A percentile compares a stretch with the other conserved stretches of the same genome.
Conservation (phyloP, 1,140 invertebrate genomes). For the Lasioglossum baleicum region DNA sequence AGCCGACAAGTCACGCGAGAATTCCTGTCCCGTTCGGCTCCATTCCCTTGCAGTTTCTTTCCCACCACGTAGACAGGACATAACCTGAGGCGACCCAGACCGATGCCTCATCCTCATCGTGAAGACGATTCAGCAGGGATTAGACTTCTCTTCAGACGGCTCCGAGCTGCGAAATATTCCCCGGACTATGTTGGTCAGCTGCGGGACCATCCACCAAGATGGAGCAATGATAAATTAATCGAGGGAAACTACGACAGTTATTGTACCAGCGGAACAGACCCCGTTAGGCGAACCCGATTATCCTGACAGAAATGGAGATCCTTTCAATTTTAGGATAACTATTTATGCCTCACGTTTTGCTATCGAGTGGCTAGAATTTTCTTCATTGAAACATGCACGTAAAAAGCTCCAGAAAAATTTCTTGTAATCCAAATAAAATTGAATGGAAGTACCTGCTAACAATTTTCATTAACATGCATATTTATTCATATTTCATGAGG, state of each 20-base stretch:
- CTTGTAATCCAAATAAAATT: too few relatives aligned
- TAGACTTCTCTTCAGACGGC: not conserved
- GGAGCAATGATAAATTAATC: slow-evolving; percentile 11
- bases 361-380: too few relatives aligned
- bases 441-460: too few relatives aligned
- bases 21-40: slow-evolving; percentile 33
- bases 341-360: too few relatives aligned
- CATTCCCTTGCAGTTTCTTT: slow-evolving; percentile 26
- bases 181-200: not conserved
- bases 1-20: slow-evolving; percentile 53
- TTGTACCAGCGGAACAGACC: not conserved
- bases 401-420: too few relatives aligned
- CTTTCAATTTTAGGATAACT: not conserved
- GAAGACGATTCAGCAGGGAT: slow-evolving; percentile 5
- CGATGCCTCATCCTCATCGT: slow-evolving; percentile 32
- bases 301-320: not conserved
- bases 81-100: slow-evolving; percentile 28
- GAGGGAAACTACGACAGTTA: not conserved
- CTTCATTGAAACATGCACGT: too few relatives aligned
- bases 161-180: not conserved
- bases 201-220: not conserved
- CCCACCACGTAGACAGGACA: slow-evolving; percentile 13
- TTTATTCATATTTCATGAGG: too few relatives aligned
- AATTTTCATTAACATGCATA: too few relatives aligned
- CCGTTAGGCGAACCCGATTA: not conserved